A percentile compares a stretch with the other conserved stretches of the same genome.
Evolutionary conservation across 2,113 vertebrate species (phyloP).

Genomic region (Lynx canadensis): DNA sequence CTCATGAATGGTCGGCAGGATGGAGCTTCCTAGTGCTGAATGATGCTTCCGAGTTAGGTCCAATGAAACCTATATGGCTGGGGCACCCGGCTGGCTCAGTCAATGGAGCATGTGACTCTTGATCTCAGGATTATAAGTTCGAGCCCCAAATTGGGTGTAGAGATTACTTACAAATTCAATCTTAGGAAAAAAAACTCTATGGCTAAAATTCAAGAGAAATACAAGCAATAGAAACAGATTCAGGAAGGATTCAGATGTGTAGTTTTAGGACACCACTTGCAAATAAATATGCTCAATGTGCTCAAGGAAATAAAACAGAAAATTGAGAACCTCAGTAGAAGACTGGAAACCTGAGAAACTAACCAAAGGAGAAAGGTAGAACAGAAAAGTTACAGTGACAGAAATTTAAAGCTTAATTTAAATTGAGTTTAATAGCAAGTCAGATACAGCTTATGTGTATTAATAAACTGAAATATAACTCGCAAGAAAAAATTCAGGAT

Average conservation of each 20-base stretch:
- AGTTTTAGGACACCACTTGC: background rate
- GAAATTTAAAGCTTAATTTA: conserved; percentile 27
- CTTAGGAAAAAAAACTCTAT: background rate
- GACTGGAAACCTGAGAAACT: background rate
- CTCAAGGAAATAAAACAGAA: conserved; percentile 36
- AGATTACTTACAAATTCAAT: background rate
- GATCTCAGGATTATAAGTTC: background rate
- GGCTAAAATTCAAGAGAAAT: conserved; percentile 22
- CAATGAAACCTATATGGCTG: background rate
- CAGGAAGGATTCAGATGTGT: background rate
- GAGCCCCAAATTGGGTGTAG: background rate
- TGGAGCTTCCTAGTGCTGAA: background rate
- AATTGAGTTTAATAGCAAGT: background rate
- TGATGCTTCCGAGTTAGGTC: background rate
- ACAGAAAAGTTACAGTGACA: background rate
- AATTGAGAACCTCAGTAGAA: background rate
- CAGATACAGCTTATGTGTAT: background rate
- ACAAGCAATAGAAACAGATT: background rate
- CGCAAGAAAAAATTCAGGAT: conserved; percentile 8
- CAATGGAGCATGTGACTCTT: background rate
- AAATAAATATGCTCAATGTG: background rate
- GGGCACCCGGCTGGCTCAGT: background rate
- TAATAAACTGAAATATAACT: background rate
- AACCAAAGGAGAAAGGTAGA: background rate
- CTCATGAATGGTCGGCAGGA: background rate